Evolutionary conservation across 2,888 invertebrate genomes (phyloP), one percentile per base, ranked within the genome.

Genomic region (Clusia tigrina): DNA sequence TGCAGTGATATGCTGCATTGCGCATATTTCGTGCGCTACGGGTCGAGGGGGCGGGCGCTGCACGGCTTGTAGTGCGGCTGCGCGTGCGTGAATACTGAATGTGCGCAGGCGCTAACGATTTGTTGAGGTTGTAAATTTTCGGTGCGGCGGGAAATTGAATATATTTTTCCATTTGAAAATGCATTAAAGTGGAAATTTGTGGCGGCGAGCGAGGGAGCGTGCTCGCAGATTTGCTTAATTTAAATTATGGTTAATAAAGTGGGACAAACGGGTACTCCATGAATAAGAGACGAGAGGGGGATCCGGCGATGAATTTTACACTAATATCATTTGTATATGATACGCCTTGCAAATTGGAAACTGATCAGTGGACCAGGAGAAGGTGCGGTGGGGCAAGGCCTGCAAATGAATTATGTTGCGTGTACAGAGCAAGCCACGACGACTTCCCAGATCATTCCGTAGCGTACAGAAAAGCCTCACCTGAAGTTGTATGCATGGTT

Each of bases 71-170:
- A 26, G 26, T 48, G 38, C 25, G 32, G 42, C 42, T 3, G 48
- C 22, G 48, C 18, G 53, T n/a, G 25, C 18, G 23, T 20, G 10
- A 12, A 54, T 26, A 38, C 3, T 17, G n/a, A 2, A 3, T 59
- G 26, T 67, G 61, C 66, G 64, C 67, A 67, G 69, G 68, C 70
- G 68, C 68, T 66, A 69, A 70, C 69, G 68, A 65, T 70, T 69
- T 65, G 60, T 62, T 67, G 65, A 63, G 67, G 69, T 67, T 74
- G 71, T 73, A 73, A 71, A 74, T 72, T 70, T 71, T 67, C 68
- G 3, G 48, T 48, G 5, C 66, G 74, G 69, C 56, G 70, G 70
- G 70, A 78, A 78, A 77, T 77, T 78, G 73, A 74, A 76, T 76
- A 76, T 25, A 38, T 42, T 26, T 57, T 57, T 57, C 22, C 5